Evolutionary conservation across 2,888 invertebrate species (phyloP).

Genomic region (Apodemia zela): DNA sequence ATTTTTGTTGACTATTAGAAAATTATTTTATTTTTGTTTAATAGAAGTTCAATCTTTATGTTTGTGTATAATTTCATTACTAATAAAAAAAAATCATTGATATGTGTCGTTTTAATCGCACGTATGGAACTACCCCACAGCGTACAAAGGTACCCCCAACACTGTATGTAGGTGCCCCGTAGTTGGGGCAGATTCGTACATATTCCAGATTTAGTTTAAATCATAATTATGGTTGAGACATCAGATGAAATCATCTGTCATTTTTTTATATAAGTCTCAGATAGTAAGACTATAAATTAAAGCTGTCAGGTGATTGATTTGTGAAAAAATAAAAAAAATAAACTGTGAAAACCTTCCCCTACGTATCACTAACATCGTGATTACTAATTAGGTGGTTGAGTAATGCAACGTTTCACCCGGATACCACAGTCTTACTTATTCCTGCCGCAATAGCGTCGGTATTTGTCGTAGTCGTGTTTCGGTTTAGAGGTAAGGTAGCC

Average conservation of each 20-base stretch:
- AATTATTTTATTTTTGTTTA: constrained; percentile 16
- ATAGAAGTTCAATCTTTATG: constrained; percentile 7
- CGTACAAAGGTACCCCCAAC: constrained; percentile 11
- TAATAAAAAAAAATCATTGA: neutral
- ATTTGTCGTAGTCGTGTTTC: no score
- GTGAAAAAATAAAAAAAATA: constrained; percentile 20
- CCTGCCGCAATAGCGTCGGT: no score
- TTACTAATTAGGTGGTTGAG: no score
- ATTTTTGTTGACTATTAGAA: constrained; percentile 15
- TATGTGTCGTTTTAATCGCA: neutral
- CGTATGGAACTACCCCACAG: no score
- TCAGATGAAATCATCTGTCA: constrained; percentile 19
- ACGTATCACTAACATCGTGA: no score
- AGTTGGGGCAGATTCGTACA: constrained; percentile 15
- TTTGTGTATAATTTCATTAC: constrained; percentile 13
- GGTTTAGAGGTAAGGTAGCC: no score
- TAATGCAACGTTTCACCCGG: no score
- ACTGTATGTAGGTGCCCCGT: constrained; percentile 5
- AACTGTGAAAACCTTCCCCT: constrained; percentile 22
- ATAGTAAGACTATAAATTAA: constrained; percentile 21
- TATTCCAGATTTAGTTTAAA: constrained; percentile 11
- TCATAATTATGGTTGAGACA: constrained; percentile 21
- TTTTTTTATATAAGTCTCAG: constrained; percentile 21
- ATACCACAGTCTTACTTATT: no score
- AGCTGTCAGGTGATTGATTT: constrained; percentile 19